A percentile compares a stretch with the other conserved stretches of the same genome.
Evolutionary conservation across 2,113 vertebrate species (phyloP).

Genomic region (Azemiops feae): DNA sequence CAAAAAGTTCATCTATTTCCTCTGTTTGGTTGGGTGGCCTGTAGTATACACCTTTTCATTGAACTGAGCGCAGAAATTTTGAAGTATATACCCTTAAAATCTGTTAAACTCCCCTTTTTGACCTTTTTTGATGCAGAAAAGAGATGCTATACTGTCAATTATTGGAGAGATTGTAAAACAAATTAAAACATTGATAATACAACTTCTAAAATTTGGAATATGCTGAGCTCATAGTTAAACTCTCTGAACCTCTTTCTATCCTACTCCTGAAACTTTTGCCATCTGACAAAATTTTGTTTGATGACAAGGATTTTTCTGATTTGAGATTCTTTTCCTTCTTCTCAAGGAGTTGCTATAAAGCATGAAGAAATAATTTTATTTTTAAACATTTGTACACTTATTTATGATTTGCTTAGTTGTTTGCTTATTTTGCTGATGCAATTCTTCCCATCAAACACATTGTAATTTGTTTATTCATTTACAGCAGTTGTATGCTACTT

Average conservation of each 20-base stretch:
- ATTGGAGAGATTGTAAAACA: not conserved
- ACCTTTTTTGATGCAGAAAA: not conserved
- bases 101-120: not conserved
- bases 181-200: not conserved
- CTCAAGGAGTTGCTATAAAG: not conserved
- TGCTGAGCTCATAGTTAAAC: not conserved
- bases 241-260: not conserved
- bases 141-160: not conserved
- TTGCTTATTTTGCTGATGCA: not conserved
- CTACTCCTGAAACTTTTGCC: not conserved
- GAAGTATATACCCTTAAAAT: not conserved
- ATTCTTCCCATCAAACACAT: not conserved
- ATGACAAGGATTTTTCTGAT: not conserved
- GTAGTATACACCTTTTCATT: too few species aligned
- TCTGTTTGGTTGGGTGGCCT: too few species aligned
- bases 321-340: not conserved
- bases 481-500: not conserved
- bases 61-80: not conserved
- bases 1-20: too few species aligned
- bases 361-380: not conserved
- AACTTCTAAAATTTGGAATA: not conserved
- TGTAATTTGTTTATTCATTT: not conserved
- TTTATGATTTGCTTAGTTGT: not conserved
- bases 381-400: not conserved
- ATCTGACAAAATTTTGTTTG: not conserved